Conservation (phyloP, 2,113 vertebrate species). For the Proteles cristata region DNA sequence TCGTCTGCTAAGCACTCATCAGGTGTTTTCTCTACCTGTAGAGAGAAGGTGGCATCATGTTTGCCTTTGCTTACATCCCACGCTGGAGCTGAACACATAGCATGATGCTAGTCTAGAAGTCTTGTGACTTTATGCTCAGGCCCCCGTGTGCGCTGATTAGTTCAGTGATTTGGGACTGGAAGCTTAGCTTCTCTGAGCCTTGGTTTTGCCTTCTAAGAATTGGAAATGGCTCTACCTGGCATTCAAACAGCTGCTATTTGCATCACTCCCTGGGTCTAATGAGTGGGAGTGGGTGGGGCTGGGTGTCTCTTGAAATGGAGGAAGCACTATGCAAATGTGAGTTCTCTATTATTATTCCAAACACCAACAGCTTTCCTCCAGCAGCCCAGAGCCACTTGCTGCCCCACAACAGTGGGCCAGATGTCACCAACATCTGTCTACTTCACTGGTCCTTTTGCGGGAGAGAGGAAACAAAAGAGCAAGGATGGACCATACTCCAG, state of each 20-base stretch:
- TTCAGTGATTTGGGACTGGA: not conserved
- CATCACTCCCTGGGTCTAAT: not conserved
- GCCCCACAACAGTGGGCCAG: conserved; percentile 54
- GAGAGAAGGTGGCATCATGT: not conserved
- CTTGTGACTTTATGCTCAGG: not conserved
- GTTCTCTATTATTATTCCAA: conserved; percentile 59
- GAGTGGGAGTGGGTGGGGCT: not conserved
- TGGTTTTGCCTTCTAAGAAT: not conserved
- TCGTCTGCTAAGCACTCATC: fast-evolving
- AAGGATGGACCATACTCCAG: not conserved
- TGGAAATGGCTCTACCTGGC: not conserved
- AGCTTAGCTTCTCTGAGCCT: not conserved
- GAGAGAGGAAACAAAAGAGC: not conserved
- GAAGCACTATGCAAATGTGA: conserved; percentile 31
- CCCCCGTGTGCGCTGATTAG: not conserved
- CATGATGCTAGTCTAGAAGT: too few relatives aligned
- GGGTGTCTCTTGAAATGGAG: not conserved
- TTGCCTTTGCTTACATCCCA: fast-evolving
- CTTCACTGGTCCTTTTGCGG: not conserved
- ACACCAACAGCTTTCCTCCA: conserved; percentile 46
- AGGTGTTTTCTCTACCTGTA: not conserved
- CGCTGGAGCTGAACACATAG: too few relatives aligned
- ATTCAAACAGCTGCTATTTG: not conserved
- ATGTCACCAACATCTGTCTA: conserved; percentile 76
- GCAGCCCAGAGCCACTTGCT: conserved; percentile 48